These are phyloP conservation scores for Bombus consobrinus DNA, from an alignment of 1,140 invertebrate genomes.

Conservation along the genomic window DNA sequence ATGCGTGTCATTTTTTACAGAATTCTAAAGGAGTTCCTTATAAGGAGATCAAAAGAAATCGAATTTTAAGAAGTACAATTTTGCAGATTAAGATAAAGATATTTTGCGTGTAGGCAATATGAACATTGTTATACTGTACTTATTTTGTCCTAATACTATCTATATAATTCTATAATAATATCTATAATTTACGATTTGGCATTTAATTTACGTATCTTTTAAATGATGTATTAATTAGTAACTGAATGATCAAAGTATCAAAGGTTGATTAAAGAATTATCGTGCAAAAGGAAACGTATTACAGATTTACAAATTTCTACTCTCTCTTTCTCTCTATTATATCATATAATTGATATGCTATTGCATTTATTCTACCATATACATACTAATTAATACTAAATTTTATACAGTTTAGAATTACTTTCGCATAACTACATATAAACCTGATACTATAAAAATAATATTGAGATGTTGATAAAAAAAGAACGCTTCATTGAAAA, in stretches of 20 bases:
- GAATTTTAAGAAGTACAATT: background rate
- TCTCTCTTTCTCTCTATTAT: no score
- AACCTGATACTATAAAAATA: no score
- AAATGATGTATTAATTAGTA: background rate
- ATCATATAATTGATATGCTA: no score
- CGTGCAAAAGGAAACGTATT: background rate
- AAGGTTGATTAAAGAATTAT: background rate
- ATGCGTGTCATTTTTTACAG: no score
- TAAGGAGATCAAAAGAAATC: background rate
- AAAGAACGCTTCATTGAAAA: no score
- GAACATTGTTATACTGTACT: background rate
- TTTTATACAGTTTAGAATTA: no score
- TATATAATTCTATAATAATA: no score
- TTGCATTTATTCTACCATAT: no score
- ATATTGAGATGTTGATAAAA: no score
- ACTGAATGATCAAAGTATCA: background rate
- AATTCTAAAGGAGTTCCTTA: background rate
- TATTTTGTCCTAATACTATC: background rate
- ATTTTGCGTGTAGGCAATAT: background rate
- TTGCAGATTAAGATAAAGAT: background rate
- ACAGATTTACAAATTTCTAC: background rate
- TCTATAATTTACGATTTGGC: background rate
- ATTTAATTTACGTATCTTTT: background rate
- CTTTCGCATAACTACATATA: no score
- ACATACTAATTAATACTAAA: no score